Percentiles rank a stretch among this genome's conserved stretches.
phyloP scores from a whole-genome alignment of 1,140 invertebrate species.

The Calephelis virginiensis region DNA sequence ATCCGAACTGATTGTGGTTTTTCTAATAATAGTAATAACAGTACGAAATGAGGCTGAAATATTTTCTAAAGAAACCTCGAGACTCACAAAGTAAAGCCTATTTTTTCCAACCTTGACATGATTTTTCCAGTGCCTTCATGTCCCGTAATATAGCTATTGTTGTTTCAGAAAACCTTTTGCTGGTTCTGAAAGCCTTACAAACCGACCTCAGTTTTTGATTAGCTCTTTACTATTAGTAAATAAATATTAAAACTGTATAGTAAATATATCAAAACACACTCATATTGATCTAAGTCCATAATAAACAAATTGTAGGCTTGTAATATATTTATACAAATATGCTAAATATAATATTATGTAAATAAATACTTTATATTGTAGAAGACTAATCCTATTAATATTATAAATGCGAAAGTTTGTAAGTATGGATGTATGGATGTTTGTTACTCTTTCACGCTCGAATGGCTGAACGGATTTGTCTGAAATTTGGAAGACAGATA shows the following conservation, averaged over 20 bases:
- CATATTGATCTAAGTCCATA: no score
- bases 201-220: background rate
- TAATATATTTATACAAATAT: no score
- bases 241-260: background rate
- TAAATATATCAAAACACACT: background rate
- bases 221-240: background rate
- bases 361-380: no score
- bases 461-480: no score
- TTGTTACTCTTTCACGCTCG: no score
- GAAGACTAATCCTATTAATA: no score
- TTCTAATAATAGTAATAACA: no score
- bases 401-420: no score
- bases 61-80: conserved; percentile 3
- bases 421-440: no score
- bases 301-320: no score
- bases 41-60: background rate
- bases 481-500: no score
- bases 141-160: conserved; percentile 12
- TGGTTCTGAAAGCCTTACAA: conserved; percentile 9
- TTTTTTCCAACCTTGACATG: conserved; percentile 10
- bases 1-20: background rate
- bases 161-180: conserved; percentile 6
- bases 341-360: no score
- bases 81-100: conserved; percentile 1
- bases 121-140: conserved; percentile 14